Base-by-base conservation (phyloP, 2,888 invertebrate genomes). In the Tinea trinotella region DNA sequence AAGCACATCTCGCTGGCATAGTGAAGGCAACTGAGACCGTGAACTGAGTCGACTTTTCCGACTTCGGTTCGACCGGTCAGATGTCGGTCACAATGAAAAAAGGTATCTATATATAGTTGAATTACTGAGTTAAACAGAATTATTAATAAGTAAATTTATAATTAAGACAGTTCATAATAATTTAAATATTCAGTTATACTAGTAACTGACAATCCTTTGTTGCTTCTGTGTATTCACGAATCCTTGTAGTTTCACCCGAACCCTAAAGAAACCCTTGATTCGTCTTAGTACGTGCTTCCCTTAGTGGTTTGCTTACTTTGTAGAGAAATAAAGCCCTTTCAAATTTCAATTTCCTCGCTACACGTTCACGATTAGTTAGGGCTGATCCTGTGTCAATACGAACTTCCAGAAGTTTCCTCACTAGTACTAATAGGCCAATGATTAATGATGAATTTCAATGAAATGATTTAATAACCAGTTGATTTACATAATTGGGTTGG, bases 351-450 rank as follows among this genome's bases (percentile, higher is more conserved):
- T 40, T 40, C 40, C 40, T n/a, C n/a, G 13, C 12, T 40, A 15
- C 40, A 40, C 30, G 12, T 12, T 35, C n/a, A 35, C 35, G 15
- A 40, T 40, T 40, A 40, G 13, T 12, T 40, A 40, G 40, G 12
- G n/a, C 40, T 40, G 40, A 40, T 40, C 40, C 13, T 40, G 40
- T 13, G 40, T 40, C n/a, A 40, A 40, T 40, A 40, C 40, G 40
- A 40, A 40, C 9, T 7, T 40, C 40, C 2, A 40, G 13, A 7
- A 2, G n/a, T 40, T 40, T 40, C 1, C 40, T 40, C 40, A 40
- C 15, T 40, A 1, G 3, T 40, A 13, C 40, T 40, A 12, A 40
- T 40, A 40, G n/a, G 13, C 15, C 7, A 30, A 30, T 30, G 7
- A 30, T 30, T 10, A 30, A 30, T n/a, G n/a, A 30, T 30, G 9